phyloP scores from a whole-genome alignment of 2,113 vertebrate genomes.

The Gymnorhina tibicen region DNA sequence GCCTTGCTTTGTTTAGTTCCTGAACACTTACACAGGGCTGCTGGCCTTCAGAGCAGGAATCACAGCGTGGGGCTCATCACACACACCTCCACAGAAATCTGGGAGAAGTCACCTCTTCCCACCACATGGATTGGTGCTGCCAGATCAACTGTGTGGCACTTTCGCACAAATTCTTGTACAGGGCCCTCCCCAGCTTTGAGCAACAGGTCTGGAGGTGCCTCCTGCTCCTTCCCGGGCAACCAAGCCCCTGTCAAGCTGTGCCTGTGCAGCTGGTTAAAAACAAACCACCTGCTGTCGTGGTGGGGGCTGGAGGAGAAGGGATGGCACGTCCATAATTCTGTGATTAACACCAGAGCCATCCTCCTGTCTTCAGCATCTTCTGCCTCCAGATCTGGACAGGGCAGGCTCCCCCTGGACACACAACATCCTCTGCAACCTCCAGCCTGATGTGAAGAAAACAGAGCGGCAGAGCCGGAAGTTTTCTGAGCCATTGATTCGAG shows the following conservation, averaged over 20 bases:
- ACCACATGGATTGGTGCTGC: neutral
- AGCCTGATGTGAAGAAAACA: neutral
- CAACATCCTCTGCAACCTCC: neutral
- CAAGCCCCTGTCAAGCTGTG: neutral
- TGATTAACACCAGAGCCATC: neutral
- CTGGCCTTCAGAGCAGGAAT: neutral
- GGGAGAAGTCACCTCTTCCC: neutral
- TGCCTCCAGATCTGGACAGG: neutral
- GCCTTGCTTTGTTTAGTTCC: neutral
- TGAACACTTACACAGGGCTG: neutral
- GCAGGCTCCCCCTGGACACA: neutral
- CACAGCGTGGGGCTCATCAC: neutral
- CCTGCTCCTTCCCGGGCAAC: neutral
- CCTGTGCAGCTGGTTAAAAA: neutral
- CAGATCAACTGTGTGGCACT: neutral
- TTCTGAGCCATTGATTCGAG: neutral
- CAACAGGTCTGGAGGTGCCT: neutral
- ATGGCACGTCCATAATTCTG: neutral
- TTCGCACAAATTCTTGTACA: neutral
- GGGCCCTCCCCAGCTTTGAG: neutral
- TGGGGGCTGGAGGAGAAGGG: neutral
- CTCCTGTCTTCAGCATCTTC: neutral
- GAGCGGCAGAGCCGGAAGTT: neutral
- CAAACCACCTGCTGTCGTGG: neutral
- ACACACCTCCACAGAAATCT: neutral